Percentiles rank a stretch among this genome's conserved stretches.
Evolutionary conservation across 2,113 vertebrate genomes (phyloP).

Genomic region (Anolis carolinensis): DNA sequence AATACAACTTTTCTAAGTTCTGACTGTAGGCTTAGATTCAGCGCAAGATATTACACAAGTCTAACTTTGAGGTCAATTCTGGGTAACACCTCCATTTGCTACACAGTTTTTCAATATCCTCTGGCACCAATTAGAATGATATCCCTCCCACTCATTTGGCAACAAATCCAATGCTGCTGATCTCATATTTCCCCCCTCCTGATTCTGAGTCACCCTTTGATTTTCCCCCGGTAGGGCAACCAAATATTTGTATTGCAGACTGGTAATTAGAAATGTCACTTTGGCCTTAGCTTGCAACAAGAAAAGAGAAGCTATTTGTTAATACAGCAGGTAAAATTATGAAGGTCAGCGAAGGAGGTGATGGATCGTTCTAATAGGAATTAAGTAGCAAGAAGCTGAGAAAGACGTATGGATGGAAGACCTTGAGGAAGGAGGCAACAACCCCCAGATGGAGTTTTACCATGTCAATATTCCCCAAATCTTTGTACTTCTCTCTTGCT

Average conservation of each 20-base stretch:
- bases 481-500: neutral
- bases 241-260: neutral
- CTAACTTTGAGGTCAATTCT: neutral
- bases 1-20: no score
- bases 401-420: neutral
- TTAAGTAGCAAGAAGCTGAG: conserved; percentile 32
- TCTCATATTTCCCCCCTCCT: neutral
- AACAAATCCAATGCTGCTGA: conserved; percentile 5
- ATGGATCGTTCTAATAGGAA: conserved; percentile 49
- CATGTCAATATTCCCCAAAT: neutral
- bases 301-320: conserved; percentile 36
- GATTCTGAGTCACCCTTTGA: conserved; percentile 17
- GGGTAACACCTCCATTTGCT: neutral
- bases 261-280: conserved; percentile 31
- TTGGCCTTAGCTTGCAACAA: conserved; percentile 5
- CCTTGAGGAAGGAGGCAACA: neutral
- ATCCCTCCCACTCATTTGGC: neutral
- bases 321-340: conserved; percentile 35
- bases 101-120: neutral
- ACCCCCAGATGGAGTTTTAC: neutral
- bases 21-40: neutral
- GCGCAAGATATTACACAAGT: neutral
- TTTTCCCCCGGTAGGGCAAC: fast-evolving
- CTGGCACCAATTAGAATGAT: conserved; percentile 8
- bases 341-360: conserved; percentile 34